Evolutionary conservation across 92 coral and sea anemone species (phyloP), one percentile per base, ranked within the genome.

Genomic region (Parazoanthus swiftii): DNA sequence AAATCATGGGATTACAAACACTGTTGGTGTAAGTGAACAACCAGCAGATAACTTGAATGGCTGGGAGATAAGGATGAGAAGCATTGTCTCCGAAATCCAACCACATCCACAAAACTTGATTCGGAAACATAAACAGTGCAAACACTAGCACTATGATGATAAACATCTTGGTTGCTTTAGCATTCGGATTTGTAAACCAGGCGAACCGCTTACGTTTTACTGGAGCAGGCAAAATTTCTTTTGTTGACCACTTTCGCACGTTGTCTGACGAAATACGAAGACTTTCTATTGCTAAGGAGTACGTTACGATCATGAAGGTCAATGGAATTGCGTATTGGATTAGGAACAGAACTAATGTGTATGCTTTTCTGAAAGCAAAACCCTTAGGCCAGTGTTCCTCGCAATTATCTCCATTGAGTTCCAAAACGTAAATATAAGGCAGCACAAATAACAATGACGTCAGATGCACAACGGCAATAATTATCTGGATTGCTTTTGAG

Each of bases 321-420:
- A 97, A 84, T 0, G 99, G 99, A n/a, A 97, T 42, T 0, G 89
- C 95, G 74, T 97, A 97, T 86, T 97, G 99, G 8, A 93, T 79
- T 18, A 94, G 91, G 66, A 97, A 97, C 63, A 97, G 80, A 20
- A 81, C 80, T 46, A 97, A 76, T 0, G 99, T 97, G 81, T 95
- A 97, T 15, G 86, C 81, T 81, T 94, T 92, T 59, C 94, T 90
- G 91, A 92, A 93, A 15, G 89, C 38, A 87, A 88, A 79, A 11
- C 38, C 81, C 10, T 74, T 86, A 2, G 96, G 93, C 99, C 99
- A 97, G 23, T 88, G 88, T 78, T 97, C 99, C 1, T 82, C 89
- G 75, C 99, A 97, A 16, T 79, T 74, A 35, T 89, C 91, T 46
- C 90, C 86, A 77, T 74, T 77, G 21, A 97, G 90, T 33, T 92